Percentiles rank a stretch among this genome's conserved stretches.
Evolutionary conservation across 2,888 invertebrate species (phyloP).

Genomic region (Priocnemis perturbator): DNA sequence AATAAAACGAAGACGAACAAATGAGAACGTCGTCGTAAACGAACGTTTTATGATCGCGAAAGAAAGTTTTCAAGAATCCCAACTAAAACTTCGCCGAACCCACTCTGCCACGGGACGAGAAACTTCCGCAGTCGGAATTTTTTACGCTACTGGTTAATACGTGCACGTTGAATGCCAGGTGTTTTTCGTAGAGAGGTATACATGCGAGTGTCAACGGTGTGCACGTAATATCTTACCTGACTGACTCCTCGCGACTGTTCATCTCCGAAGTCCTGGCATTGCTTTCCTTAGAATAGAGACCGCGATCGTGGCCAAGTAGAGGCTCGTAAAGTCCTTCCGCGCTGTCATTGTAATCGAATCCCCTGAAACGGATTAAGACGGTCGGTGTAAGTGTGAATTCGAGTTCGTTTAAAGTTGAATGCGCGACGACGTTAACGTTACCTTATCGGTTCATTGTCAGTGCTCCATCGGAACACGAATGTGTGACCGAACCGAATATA

Average conservation of each 20-base stretch:
- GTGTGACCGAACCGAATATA: no score
- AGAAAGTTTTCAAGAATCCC: not conserved
- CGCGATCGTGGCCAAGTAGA: slow-evolving; percentile 67
- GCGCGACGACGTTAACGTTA: not conserved
- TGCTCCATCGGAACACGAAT: no score
- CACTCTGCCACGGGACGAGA: not conserved
- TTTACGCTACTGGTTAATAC: no score
- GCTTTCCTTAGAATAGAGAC: slow-evolving; percentile 68
- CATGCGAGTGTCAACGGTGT: no score
- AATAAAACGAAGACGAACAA: no score
- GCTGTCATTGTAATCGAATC: slow-evolving; percentile 51
- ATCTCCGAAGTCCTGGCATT: slow-evolving; percentile 42
- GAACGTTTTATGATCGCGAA: not conserved
- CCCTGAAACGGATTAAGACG: slow-evolving; percentile 25
- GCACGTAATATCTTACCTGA: no score
- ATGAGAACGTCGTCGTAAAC: no score
- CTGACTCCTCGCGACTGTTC: slow-evolving; percentile 25
- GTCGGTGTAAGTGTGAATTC: no score
- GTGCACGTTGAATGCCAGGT: no score
- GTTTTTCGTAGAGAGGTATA: no score
- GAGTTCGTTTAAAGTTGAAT: no score
- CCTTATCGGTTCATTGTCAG: not conserved
- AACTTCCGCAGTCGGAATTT: no score
- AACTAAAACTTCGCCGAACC: slow-evolving; percentile 4
- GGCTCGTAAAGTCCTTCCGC: slow-evolving; percentile 69